Conservation (phyloP, 1,140 invertebrate genomes). For the Drosophila suzukii region DNA sequence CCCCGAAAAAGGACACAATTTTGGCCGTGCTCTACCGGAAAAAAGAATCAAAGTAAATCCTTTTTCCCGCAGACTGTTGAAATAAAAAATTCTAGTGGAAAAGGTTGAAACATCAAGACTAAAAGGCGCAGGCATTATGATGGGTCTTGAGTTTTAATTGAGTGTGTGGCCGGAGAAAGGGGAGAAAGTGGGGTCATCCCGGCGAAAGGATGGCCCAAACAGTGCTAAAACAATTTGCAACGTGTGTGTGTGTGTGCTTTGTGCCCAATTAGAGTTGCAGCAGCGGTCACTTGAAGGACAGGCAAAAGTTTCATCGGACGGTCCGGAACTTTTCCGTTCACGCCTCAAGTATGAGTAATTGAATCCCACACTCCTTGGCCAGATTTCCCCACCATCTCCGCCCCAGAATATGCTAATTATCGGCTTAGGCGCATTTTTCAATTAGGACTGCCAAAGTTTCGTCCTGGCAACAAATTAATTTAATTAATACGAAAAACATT, state of each 20-base stretch:
- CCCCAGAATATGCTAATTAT: conserved; percentile 71
- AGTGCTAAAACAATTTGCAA: conserved; percentile 79
- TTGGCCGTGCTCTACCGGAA: conserved; percentile 21
- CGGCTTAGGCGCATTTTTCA: conserved; percentile 80
- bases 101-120: conserved; percentile 78
- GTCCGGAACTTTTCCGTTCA: conserved; percentile 70
- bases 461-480: conserved; percentile 51
- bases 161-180: conserved; percentile 59
- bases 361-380: conserved; percentile 49
- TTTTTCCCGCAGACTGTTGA: conserved; percentile 43
- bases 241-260: conserved; percentile 45
- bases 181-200: conserved; percentile 7
- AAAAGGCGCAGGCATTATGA: conserved; percentile 78
- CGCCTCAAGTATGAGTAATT: conserved; percentile 81
- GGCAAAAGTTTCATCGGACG: conserved; percentile 56
- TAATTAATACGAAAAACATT: conserved; percentile 72
- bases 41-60: conserved; percentile 69
- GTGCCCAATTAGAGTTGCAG: conserved; percentile 73
- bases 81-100: conserved; percentile 44
- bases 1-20: conserved; percentile 50
- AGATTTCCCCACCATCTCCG: background rate
- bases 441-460: conserved; percentile 64
- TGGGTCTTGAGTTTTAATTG: conserved; percentile 83
- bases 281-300: conserved; percentile 77
- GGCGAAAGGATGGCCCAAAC: conserved; percentile 57